Percentiles rank a stretch among this genome's conserved stretches.
These are phyloP conservation scores for Trachelus troglodyta DNA, from an alignment of 2,888 invertebrate species.

Conservation along the genomic window DNA sequence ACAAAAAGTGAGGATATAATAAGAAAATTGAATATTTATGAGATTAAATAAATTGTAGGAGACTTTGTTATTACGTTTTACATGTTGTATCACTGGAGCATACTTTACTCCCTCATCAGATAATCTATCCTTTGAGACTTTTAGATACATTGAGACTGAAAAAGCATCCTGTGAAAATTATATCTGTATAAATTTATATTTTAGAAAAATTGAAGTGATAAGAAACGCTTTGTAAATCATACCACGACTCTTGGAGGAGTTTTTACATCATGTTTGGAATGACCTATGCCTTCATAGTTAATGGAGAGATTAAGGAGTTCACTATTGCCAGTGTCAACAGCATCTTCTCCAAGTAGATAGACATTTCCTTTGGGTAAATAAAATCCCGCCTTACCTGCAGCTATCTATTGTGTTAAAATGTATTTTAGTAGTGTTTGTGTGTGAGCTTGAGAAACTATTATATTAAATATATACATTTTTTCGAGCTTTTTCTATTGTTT, in stretches of 20 bases:
- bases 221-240: constrained; percentile 14
- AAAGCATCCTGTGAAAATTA: constrained; percentile 70
- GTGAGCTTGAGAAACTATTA: not conserved
- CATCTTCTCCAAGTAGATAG: constrained; percentile 41
- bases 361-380: constrained; percentile 67
- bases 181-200: constrained; percentile 3
- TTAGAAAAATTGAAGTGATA: constrained; percentile 6
- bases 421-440: not conserved
- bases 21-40: not conserved
- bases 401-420: constrained; percentile 67
- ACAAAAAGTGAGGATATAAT: not conserved
- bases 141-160: constrained; percentile 72
- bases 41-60: not conserved
- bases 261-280: constrained; percentile 34
- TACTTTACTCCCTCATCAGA: constrained; percentile 65
- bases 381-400: constrained; percentile 80
- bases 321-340: constrained; percentile 25
- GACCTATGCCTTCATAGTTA: constrained; percentile 9
- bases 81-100: constrained; percentile 72
- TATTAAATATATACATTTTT: constrained; percentile 69
- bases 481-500: constrained; percentile 73
- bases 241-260: constrained; percentile 42
- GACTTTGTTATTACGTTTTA: constrained; percentile 70
- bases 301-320: not conserved
- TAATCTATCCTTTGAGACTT: constrained; percentile 72